Base-by-base conservation (phyloP, 2,888 invertebrate species). In the Spilarctia lutea region DNA sequence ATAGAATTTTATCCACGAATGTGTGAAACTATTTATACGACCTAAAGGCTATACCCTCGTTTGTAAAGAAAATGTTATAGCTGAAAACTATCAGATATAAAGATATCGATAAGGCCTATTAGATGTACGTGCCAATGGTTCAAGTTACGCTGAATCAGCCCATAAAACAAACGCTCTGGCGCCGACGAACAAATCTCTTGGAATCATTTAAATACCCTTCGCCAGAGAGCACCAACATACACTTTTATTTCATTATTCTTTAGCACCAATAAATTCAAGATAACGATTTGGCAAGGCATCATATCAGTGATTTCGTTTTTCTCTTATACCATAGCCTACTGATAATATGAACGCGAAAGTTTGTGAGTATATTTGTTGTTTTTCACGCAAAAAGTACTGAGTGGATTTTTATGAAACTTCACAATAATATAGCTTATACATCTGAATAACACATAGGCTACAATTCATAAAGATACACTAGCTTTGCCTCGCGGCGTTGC, bases 61-160 rank as follows among this genome's bases (percentile, higher is more conserved):
- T 78, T 75, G 63, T 56, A 68, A 75, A 65, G 68, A 42, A 72
- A 79, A 78, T 65, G 65, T 71, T 67, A 71, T 63, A 27, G 63
- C 60, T 39, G 39, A 65, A 68, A 27, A 48, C 75, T 81, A 79
- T 79, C 76, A 79, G 82, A 82, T 85, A 84, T 87, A 88, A 84
- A 87, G 85, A 85, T 90, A 90, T 89, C 85, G 90, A 91, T 90
- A 84, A 82, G 84, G 88, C 88, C 52, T 87, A 88, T 91, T 91
- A 92, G 83, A 81, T 75, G 84, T 90, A 92, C 93, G 92, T 92
- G 92, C 90, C 88, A 91, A 91, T 90, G 90, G 90, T 89, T 87
- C 88, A 85, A 90, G 88, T 88, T 85, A 82, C 83, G 89, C 89
- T 88, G 89, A 92, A 91, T 91, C 90, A 89, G 91, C 85, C 87